Evolutionary conservation across 92 coral and sea anemone species (phyloP).

Genomic region (Heliopora coerulea): DNA sequence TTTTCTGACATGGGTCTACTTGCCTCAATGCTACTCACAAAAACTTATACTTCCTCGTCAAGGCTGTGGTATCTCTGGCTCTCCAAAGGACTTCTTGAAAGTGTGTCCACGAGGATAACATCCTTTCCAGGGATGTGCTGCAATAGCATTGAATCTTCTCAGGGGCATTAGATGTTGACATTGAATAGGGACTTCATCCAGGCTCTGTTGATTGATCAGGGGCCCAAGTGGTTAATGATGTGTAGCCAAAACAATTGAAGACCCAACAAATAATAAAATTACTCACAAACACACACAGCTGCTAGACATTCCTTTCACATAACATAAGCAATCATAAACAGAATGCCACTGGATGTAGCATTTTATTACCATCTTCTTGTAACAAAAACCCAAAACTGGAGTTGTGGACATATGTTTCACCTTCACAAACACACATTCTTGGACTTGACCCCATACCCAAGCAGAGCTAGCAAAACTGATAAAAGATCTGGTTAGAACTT

Average conservation of each 20-base stretch:
- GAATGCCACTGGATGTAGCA: constrained; percentile 42
- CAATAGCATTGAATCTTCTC: constrained; percentile 53
- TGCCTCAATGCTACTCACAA: constrained; percentile 24
- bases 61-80: neutral
- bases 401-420: constrained; percentile 55
- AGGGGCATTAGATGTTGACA: constrained; percentile 68
- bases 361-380: constrained; percentile 48
- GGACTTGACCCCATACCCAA: constrained; percentile 67
- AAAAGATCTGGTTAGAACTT: constrained; percentile 17
- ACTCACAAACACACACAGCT: constrained; percentile 64
- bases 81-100: constrained; percentile 46
- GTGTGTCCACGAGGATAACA: constrained; percentile 55
- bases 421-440: constrained; percentile 46
- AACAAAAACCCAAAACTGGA: constrained; percentile 47
- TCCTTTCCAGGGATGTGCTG: constrained; percentile 61
- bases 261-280: constrained; percentile 57
- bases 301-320: constrained; percentile 60
- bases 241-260: constrained; percentile 44
- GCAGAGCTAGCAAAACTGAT: constrained; percentile 43
- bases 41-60: constrained; percentile 41
- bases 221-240: constrained; percentile 67
- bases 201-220: constrained; percentile 46
- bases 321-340: too few relatives aligned
- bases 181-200: constrained; percentile 48
- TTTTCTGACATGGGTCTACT: constrained; percentile 40